phyloP scores from a whole-genome alignment of 2,888 invertebrate genomes.

The Mactromeris polynyma region DNA sequence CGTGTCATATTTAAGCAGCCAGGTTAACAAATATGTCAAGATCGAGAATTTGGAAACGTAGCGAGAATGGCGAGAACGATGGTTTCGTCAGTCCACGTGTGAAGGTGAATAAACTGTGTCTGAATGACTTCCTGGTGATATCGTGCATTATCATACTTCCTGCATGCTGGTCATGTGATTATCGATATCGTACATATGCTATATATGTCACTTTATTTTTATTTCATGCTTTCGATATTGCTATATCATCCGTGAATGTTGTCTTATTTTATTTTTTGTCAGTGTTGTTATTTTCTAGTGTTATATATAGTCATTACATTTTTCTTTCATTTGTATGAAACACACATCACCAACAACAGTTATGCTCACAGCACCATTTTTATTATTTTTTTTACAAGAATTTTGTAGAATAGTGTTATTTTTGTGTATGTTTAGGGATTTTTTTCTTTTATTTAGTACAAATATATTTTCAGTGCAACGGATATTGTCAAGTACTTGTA shows the following conservation, averaged over 20 bases:
- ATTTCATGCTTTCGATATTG: conserved; percentile 8
- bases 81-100: neutral
- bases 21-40: conserved; percentile 74
- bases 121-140: conserved; percentile 17
- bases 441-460: neutral
- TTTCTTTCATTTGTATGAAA: neutral
- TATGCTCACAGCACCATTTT: neutral
- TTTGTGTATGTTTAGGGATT: neutral
- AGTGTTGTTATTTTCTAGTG: neutral
- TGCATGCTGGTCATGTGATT: conserved; percentile 1
- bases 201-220: conserved; percentile 1
- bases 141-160: neutral
- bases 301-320: neutral
- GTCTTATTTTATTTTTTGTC: neutral
- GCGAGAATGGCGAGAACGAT: conserved; percentile 19
- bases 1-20: conserved; percentile 58
- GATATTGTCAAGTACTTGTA: neutral
- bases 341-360: neutral
- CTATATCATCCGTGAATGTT: neutral
- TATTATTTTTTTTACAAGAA: neutral
- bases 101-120: neutral
- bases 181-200: neutral
- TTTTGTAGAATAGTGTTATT: neutral
- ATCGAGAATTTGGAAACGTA: conserved; percentile 75
- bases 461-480: neutral